These are phyloP conservation scores for Pseudomyrmex gracilis DNA, from an alignment of 1,140 invertebrate species.

Conservation along the genomic window DNA sequence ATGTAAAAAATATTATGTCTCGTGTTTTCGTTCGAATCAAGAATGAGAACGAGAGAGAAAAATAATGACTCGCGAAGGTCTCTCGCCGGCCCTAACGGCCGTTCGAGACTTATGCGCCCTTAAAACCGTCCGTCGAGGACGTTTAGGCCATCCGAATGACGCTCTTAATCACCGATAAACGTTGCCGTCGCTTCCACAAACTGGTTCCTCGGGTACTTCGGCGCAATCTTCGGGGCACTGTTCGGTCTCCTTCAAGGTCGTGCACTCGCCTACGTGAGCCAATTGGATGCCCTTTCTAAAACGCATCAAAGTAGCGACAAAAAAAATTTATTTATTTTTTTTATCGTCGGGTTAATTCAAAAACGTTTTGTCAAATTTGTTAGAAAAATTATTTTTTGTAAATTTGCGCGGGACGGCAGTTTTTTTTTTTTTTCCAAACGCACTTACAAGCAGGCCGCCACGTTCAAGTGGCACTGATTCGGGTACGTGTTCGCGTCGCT, in stretches of 20 bases:
- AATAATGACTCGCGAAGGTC: background rate
- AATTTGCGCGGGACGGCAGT: too few relatives aligned
- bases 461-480: constrained; percentile 92
- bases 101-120: constrained; percentile 21
- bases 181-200: constrained; percentile 96
- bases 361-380: background rate
- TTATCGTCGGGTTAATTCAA: background rate
- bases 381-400: too few relatives aligned
- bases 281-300: constrained; percentile 92
- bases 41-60: background rate
- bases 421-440: too few relatives aligned
- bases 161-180: constrained; percentile 90
- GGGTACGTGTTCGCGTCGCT: constrained; percentile 93
- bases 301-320: constrained; percentile 19
- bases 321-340: background rate
- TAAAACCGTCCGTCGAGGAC: constrained; percentile 55
- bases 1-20: too few relatives aligned
- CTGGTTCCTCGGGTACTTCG: constrained; percentile 89
- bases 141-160: constrained; percentile 70
- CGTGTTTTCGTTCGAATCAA: background rate
- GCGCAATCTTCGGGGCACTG: constrained; percentile 91
- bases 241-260: constrained; percentile 89
- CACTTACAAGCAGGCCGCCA: constrained; percentile 93
- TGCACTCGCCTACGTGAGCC: constrained; percentile 94
- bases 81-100: background rate